phyloP scores from a whole-genome alignment of 2,797 vertebrate species.

The Premnoplex brunnescens region DNA sequence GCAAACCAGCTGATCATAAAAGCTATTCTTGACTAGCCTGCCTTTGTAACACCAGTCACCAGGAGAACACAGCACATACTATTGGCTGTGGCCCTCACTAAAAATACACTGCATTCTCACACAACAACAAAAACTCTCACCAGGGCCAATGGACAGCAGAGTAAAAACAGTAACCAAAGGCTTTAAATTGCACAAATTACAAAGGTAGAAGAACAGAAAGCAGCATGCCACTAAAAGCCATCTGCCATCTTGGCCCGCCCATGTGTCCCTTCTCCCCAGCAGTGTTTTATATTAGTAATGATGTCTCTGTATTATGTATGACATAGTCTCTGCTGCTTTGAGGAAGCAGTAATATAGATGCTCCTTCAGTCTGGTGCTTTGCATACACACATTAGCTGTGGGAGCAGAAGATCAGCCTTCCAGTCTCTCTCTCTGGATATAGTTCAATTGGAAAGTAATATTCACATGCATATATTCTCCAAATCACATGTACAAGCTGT shows the following conservation, averaged over 20 bases:
- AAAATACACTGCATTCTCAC: constrained; percentile 74
- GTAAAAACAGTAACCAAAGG: constrained; percentile 74
- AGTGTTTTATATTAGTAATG: constrained; percentile 71
- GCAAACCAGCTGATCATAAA: constrained; percentile 34
- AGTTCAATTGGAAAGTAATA: constrained; percentile 20
- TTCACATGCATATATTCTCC: constrained; percentile 11
- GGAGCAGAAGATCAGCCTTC: constrained; percentile 39
- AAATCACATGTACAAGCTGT: neutral
- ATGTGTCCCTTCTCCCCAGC: constrained; percentile 66
- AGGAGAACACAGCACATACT: constrained; percentile 39
- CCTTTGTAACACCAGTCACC: constrained; percentile 29
- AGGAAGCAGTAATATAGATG: constrained; percentile 50
- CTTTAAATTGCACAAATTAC: constrained; percentile 66
- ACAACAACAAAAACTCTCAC: constrained; percentile 68
- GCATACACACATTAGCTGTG: neutral
- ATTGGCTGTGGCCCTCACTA: constrained; percentile 64
- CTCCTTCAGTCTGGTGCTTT: constrained; percentile 55
- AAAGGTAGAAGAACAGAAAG: constrained; percentile 71
- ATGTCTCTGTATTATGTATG: constrained; percentile 65
- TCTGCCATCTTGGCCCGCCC: constrained; percentile 78
- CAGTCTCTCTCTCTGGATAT: neutral
- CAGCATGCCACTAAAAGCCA: constrained; percentile 72
- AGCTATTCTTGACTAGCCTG: constrained; percentile 37
- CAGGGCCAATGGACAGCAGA: constrained; percentile 63
- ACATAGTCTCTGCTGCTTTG: constrained; percentile 56